phyloP scores from a whole-genome alignment of 2,797 vertebrate species.

The Erithacus rubecula region DNA sequence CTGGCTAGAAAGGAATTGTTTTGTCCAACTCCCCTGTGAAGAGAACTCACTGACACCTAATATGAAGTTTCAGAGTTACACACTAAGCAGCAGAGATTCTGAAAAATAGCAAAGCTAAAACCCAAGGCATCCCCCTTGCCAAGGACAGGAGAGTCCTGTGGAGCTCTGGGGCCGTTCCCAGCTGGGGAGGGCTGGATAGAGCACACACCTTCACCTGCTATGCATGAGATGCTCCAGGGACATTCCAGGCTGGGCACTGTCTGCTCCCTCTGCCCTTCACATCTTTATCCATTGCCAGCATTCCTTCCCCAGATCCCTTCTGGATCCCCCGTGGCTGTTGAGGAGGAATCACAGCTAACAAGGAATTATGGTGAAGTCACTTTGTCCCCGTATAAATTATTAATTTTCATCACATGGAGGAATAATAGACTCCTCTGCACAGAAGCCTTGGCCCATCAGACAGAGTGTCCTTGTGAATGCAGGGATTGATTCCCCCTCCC shows the following conservation, averaged over 20 bases:
- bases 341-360: not conserved
- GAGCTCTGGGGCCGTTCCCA: not conserved
- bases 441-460: not conserved
- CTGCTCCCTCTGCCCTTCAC: not conserved
- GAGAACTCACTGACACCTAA: too few species aligned
- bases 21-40: too few species aligned
- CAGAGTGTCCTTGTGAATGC: not conserved
- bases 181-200: not conserved
- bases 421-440: not conserved
- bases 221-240: not conserved
- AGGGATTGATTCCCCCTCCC: not conserved
- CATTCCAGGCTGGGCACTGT: not conserved
- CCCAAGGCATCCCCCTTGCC: not conserved
- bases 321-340: rapidly evolving
- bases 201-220: not conserved
- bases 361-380: not conserved
- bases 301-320: not conserved
- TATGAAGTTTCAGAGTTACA: too few species aligned
- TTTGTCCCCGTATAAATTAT: not conserved
- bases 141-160: not conserved
- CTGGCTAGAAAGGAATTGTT: too few species aligned
- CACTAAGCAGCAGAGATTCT: too few species aligned
- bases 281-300: not conserved
- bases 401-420: slow-evolving; percentile 34
- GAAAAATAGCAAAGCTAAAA: too few species aligned